Evolutionary conservation across 2,113 vertebrate genomes (phyloP), one percentile per base, ranked within the genome.

Genomic region (Platycercus adscitus): DNA sequence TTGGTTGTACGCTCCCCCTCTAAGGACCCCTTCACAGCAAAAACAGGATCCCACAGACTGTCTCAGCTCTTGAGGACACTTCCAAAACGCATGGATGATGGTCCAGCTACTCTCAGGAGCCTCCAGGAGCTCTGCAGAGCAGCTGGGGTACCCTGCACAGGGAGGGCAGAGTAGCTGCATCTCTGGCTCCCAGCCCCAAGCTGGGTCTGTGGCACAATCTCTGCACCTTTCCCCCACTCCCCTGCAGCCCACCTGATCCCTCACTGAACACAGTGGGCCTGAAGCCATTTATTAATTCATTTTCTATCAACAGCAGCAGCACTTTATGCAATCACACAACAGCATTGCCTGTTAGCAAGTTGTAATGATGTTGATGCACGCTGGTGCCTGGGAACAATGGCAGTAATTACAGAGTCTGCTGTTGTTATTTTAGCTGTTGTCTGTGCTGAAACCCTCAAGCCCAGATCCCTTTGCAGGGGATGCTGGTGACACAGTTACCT

Each of bases 1-100:
- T 43, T 7, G 33, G 26, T 2, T 2, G n/a, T 19, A 4, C 2
- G 1, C 9, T 49, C 25, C 47, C 24, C 1, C 21, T 53, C 43
- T 26, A 33, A 24, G 24, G 31, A 12, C 7, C 21, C 49, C 20
- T 41, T 49, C 60, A 21, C 60, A 46, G 58, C 8, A 13, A 19
- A 80, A 47, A 37, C 5, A 11, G 25, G 26, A 12, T 63, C 52
- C 46, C 3, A 3, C 37, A 23, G 63, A 20, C 6, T 1, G 8
- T 19, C 26, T 44, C 5, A 10, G 65, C n/a, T 72, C 65, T 31
- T 11, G 21, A 72, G 66, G 46, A 70, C 26, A 7, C 84, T 82
- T 66, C 11, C 23, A 44, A 44, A 60, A 21, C 23, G 11, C 19
- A 14, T 0, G 2, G 23, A 25, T 47, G 39, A 56, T 35, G 66